phyloP scores from a whole-genome alignment of 2,888 invertebrate genomes.

The Dynastes tityus region DNA sequence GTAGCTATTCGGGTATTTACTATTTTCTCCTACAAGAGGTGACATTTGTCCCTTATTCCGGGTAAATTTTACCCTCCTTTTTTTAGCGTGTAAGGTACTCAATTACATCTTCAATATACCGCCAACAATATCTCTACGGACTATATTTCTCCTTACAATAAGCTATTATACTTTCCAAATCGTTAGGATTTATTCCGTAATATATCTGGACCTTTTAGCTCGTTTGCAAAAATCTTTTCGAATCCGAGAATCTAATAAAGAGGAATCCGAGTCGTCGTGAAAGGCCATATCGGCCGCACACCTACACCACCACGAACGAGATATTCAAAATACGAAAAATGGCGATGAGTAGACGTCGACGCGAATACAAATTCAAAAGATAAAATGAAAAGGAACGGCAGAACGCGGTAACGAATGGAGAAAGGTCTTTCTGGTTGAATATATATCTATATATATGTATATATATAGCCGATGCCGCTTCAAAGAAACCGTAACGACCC shows the following conservation, averaged over 20 bases:
- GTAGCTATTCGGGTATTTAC: too few species aligned
- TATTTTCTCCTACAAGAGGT: too few species aligned
- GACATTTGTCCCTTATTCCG: too few species aligned
- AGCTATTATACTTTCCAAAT: background rate
- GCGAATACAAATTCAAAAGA: constrained; percentile 41
- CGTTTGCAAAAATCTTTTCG: constrained; percentile 8
- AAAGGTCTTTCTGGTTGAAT: constrained; percentile 20
- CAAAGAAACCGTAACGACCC: constrained; percentile 38
- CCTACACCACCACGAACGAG: background rate
- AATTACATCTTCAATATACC: too few species aligned
- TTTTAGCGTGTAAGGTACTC: too few species aligned
- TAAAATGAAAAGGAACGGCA: constrained; percentile 38
- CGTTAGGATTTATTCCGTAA: background rate
- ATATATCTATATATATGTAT: background rate
- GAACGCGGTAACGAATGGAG: constrained; percentile 33
- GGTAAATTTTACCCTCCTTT: too few species aligned
- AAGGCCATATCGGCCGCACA: background rate
- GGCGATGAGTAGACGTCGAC: constrained; percentile 1
- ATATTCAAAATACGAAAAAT: constrained; percentile 31
- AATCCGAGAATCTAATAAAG: constrained; percentile 13
- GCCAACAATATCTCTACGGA: too few species aligned
- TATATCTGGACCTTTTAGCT: background rate
- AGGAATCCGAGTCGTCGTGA: background rate
- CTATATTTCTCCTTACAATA: too few species aligned
- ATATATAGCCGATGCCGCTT: constrained; percentile 20